These are phyloP conservation scores for Pseudolycoriella hygida DNA, from an alignment of 2,888 invertebrate species.

Conservation along the genomic window DNA sequence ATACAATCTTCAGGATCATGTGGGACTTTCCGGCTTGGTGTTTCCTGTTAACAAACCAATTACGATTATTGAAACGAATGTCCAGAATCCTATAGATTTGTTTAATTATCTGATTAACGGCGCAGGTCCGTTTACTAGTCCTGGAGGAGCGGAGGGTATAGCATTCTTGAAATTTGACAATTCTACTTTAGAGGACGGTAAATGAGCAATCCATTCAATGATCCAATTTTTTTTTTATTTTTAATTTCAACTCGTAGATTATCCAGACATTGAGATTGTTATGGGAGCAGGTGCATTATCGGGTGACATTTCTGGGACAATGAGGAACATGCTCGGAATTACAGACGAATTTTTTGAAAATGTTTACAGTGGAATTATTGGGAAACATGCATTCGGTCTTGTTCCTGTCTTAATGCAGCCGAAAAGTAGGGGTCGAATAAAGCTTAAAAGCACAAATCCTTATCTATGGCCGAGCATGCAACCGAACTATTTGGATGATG, in stretches of 20 bases:
- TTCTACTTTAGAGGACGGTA: conserved; percentile 18
- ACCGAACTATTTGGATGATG: conserved; percentile 62
- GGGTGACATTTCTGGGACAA: conserved; percentile 50
- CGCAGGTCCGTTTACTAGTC: conserved; percentile 53
- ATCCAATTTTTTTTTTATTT: neutral
- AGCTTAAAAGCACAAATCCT: conserved; percentile 52
- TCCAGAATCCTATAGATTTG: conserved; percentile 36
- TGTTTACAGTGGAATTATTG: conserved; percentile 22
- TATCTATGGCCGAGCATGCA: conserved; percentile 58
- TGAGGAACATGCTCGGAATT: conserved; percentile 43
- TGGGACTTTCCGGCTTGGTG: conserved; percentile 51
- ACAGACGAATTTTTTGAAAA: conserved; percentile 28
- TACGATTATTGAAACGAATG: conserved; percentile 41
- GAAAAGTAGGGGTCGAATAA: conserved; percentile 52
- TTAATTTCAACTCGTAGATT: conserved; percentile 20
- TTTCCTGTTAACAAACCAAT: conserved; percentile 53
- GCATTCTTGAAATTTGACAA: conserved; percentile 31
- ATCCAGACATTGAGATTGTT: conserved; percentile 66
- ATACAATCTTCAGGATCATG: conserved; percentile 65
- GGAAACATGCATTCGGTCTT: conserved; percentile 41
- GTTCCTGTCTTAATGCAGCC: conserved; percentile 59
- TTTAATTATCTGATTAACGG: conserved; percentile 43
- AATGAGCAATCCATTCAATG: neutral
- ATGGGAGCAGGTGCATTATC: conserved; percentile 59
- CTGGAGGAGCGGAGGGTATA: conserved; percentile 55